Conservation (phyloP, 1,140 invertebrate species). For the Neodiprion virginianus region DNA sequence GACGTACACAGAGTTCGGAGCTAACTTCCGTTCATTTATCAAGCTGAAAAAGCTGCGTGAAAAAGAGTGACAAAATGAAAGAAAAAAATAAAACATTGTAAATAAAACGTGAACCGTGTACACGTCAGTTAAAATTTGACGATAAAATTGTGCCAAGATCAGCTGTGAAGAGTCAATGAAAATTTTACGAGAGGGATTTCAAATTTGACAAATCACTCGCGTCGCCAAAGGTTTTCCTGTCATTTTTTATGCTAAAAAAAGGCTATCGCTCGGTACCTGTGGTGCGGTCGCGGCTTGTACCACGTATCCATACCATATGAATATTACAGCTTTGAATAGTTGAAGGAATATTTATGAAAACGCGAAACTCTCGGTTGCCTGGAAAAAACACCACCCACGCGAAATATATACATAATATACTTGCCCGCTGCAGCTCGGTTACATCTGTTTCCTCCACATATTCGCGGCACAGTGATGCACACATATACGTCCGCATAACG, state of each 20-base stretch:
- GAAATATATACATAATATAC: neutral
- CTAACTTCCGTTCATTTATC: too few species aligned
- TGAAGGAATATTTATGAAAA: slow-evolving; percentile 5
- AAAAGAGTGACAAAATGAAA: too few species aligned
- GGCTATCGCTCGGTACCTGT: too few species aligned
- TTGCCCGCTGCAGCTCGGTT: neutral
- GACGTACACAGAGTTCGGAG: too few species aligned
- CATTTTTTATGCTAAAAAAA: too few species aligned
- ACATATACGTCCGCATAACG: neutral
- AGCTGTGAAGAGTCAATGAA: neutral
- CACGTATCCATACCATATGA: neutral
- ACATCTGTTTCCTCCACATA: slow-evolving; percentile 1
- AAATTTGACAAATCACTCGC: slow-evolving; percentile 2
- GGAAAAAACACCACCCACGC: neutral
- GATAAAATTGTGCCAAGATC: neutral
- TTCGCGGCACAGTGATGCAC: neutral
- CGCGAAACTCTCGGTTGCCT: slow-evolving; percentile 1
- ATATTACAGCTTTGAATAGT: neutral
- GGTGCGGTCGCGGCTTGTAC: too few species aligned
- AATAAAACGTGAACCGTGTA: too few species aligned
- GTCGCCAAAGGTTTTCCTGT: neutral
- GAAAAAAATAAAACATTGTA: too few species aligned
- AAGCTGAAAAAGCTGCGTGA: too few species aligned
- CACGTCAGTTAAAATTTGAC: neutral
- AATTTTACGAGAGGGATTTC: slow-evolving; percentile 1